Evolutionary conservation across 1,140 invertebrate species (phyloP).

Genomic region (Chymomyza costata): DNA sequence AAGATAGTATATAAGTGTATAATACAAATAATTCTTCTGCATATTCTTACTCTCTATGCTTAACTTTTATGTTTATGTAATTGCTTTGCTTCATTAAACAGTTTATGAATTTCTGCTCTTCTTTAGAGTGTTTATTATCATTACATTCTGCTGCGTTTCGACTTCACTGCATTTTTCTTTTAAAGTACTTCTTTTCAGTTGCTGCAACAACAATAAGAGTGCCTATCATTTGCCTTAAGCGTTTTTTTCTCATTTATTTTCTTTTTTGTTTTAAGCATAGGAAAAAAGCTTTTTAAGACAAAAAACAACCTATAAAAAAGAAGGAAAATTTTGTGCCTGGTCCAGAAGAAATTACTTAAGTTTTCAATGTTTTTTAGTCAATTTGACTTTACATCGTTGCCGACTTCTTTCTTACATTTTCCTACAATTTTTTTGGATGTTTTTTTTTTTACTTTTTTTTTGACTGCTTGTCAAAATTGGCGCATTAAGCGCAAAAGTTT

Average conservation of each 20-base stretch:
- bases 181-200: slow-evolving; percentile 32
- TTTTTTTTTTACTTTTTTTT: background rate
- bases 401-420: slow-evolving; percentile 25
- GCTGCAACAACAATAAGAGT: slow-evolving; percentile 56
- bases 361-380: slow-evolving; percentile 70
- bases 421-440: too few species aligned
- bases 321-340: slow-evolving; percentile 45
- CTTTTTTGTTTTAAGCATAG: slow-evolving; percentile 16
- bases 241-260: too few species aligned
- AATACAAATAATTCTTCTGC: too few species aligned
- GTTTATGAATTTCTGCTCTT: slow-evolving; percentile 46
- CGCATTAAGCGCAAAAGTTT: slow-evolving; percentile 60
- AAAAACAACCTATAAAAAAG: too few species aligned
- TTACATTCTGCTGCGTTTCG: slow-evolving; percentile 26
- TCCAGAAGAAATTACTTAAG: slow-evolving; percentile 62
- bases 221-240: slow-evolving; percentile 33
- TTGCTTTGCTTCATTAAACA: slow-evolving; percentile 66
- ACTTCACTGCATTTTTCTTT: slow-evolving; percentile 45
- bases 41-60: background rate
- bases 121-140: background rate
- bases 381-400: slow-evolving; percentile 66
- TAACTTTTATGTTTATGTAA: slow-evolving; percentile 49
- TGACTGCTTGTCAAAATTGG: slow-evolving; percentile 48
- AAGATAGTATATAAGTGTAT: too few species aligned
- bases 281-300: slow-evolving; percentile 44